Base-by-base conservation (phyloP, 2,888 invertebrate genomes). In the Diloba caeruleocephala region DNA sequence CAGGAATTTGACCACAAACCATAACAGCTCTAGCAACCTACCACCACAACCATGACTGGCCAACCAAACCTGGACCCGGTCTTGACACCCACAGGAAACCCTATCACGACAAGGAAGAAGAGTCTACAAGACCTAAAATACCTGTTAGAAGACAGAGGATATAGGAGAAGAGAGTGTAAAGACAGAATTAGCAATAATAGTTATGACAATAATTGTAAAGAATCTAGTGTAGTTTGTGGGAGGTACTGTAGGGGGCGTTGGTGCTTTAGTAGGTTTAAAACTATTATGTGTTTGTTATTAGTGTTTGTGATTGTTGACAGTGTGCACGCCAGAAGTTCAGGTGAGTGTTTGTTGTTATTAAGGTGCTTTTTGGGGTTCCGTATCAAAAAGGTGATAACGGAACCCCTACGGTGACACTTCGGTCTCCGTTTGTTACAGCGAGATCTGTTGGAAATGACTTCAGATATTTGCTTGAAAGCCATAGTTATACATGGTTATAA, bases 101-200 rank as follows among this genome's bases (percentile, higher is more conserved):
- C 85, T 39, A 82, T 85, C 45, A 83, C 85, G 39, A 82, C 72
- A 75, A 84, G 82, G 76, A 82, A 84, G 61, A 85, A 83, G 74
- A 83, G 86, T 63, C 81, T 91, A 45, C 82, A 87, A 81, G 88
- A 92, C 76, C 88, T 91, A 57, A 93, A 89, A 89, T 84, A 86
- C 7, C 81, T 91, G 58, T 66, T 92, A 74, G 92, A 92, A 82
- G 93, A 93, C 63, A 91, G 93, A 93, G 93, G 92, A 33, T 62
- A 48, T 54, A 67, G 54, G 61, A 85, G 82, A 48, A 80, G 79
- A 50, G 78, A 71, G 46, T 74, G 67, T 46, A 78, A 77, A 61
- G 80, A 81, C 68, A 79, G 69, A 68, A 41, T 60, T 81, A 85
- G 85, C 80, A 85, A 83, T 84, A 87, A 73, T 85, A 88, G 85